phyloP scores from a whole-genome alignment of 2,797 vertebrate species.

The Megaceryle alcyon region DNA sequence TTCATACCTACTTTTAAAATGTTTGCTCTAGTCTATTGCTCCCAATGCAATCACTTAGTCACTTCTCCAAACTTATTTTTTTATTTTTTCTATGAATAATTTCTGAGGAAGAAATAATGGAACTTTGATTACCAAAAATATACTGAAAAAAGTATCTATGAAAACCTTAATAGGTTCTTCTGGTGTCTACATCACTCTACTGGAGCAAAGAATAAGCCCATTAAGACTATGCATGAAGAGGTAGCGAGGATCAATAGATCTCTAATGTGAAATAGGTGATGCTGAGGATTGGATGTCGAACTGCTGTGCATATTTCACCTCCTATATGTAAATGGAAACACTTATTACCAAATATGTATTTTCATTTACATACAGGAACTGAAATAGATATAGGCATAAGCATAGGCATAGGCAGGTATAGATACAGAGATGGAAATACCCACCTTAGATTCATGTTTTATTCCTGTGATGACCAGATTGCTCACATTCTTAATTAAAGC shows the following conservation, averaged over 20 bases:
- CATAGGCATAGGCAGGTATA: background rate
- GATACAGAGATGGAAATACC: background rate
- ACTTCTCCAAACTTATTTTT: background rate
- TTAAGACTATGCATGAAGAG: background rate
- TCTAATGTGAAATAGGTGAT: background rate
- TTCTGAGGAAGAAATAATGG: conserved; percentile 4
- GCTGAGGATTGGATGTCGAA: background rate
- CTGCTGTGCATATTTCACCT: background rate
- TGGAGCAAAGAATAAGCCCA: conserved; percentile 39
- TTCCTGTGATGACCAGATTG: background rate
- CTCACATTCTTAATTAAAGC: background rate
- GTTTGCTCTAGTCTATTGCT: background rate
- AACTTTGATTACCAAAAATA: conserved; percentile 30
- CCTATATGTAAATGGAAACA: background rate
- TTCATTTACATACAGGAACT: background rate
- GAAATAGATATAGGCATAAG: background rate
- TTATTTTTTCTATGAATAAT: background rate
- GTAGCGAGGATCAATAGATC: background rate
- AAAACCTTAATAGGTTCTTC: background rate
- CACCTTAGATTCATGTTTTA: background rate
- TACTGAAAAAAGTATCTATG: background rate
- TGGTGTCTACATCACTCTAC: conserved; percentile 3
- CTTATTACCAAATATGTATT: background rate
- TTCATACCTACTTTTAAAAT: background rate
- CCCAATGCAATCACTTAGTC: background rate